These are phyloP conservation scores for Cathartes aura DNA, from an alignment of 2,113 vertebrate genomes.

Conservation along the genomic window DNA sequence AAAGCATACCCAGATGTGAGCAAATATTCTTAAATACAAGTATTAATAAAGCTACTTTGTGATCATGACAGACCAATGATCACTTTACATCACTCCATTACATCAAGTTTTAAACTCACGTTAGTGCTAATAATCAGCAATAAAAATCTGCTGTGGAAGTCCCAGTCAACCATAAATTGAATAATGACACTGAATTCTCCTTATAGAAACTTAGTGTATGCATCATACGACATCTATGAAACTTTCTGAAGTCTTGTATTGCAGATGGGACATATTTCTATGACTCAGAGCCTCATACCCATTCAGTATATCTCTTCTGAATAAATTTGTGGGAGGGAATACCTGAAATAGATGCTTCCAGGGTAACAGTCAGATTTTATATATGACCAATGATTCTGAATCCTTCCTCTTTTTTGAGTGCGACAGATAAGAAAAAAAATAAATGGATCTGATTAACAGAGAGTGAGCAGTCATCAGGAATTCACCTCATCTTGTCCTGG, in stretches of 20 bases:
- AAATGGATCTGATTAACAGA: background rate
- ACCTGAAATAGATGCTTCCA: background rate
- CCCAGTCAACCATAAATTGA: background rate
- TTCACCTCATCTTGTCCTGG: background rate
- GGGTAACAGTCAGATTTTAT: background rate
- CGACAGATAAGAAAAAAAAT: background rate
- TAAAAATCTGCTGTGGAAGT: background rate
- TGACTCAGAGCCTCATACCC: background rate
- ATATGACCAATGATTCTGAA: background rate
- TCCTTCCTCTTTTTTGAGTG: background rate
- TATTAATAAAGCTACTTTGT: background rate
- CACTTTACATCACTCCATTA: background rate
- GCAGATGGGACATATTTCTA: background rate
- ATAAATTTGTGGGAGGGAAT: background rate
- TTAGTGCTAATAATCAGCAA: background rate
- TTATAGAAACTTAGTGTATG: background rate
- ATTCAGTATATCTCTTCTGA: background rate
- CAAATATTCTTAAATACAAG: background rate
- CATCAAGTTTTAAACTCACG: background rate
- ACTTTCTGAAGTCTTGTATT: background rate
- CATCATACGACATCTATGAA: background rate
- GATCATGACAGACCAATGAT: background rate
- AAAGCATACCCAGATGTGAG: background rate
- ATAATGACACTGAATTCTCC: background rate
- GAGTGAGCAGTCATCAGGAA: background rate